Base-by-base conservation (phyloP, 2,113 vertebrate genomes). In the Poicephalus gulielmi region DNA sequence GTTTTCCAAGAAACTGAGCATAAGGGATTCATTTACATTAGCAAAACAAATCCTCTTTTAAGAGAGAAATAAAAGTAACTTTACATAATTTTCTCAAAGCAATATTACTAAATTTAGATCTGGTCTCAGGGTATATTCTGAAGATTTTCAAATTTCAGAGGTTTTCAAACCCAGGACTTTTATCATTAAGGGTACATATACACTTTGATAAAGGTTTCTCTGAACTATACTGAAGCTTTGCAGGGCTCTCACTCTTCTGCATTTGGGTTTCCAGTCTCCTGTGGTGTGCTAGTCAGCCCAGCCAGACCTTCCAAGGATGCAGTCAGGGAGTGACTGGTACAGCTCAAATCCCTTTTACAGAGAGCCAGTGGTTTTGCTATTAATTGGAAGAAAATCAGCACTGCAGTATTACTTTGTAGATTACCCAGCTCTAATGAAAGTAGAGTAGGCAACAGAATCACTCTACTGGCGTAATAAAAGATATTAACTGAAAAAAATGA, bases 1-100 rank as follows among this genome's bases (percentile, higher is more conserved):
- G 47, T 68, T 93, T 96, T 92, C 90, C 67, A 55, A 85, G 90
- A 63, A 97, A 95, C 83, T 90, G 84, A 67, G 62, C 82, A 94
- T 64, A 3, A 79, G 88, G 41, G 33, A 97, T 97, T 94, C 62
- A 94, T 97, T 97, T 96, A 59, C 93, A 93, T 96, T 90, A 97
- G 86, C 68, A 84, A 83, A 95, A 91, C 95, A 97, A 92, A 78
- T 79, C 74, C 59, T 15, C 83, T 85, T 88, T 84, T 64, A 78
- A 86, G 81, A 93, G 49, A 94, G 57, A 89, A 92, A 53, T 53
- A 87, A 92, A 53, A 41, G 63, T 77, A 83, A 85, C 78, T 92
- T 95, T 31, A 39, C 73, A 70, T 88, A 50, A 74, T 93, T 82
- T 78, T 90, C 74, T 92, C 66, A 86, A 78, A 91, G 57, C 66